Conservation (phyloP, 2,797 vertebrate species). For the Steatocranus sp. region DNA sequence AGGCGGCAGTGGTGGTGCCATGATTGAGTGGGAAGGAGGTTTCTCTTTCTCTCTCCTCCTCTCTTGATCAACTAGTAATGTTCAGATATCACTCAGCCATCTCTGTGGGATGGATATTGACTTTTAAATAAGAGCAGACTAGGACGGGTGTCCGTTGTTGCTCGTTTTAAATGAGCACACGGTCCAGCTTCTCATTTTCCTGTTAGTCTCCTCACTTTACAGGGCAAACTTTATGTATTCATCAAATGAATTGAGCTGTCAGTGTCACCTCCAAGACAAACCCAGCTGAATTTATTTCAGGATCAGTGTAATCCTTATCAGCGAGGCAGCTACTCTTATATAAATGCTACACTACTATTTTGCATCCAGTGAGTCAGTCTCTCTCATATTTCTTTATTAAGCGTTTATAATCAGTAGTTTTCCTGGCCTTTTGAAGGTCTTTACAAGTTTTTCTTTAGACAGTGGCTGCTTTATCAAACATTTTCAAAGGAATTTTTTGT, state of each 20-base stretch:
- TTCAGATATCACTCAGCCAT: not conserved
- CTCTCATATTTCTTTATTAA: not conserved
- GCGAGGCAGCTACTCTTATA: not conserved
- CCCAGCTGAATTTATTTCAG: not conserved
- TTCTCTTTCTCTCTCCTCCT: not conserved
- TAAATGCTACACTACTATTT: not conserved
- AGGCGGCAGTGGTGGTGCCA: not conserved
- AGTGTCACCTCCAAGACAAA: constrained; percentile 10
- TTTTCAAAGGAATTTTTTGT: not conserved
- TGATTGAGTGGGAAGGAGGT: constrained; percentile 8
- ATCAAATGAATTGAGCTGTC: constrained; percentile 17
- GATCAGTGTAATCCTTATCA: not conserved
- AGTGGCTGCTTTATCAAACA: not conserved
- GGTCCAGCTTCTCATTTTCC: not conserved
- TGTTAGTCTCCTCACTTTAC: not conserved
- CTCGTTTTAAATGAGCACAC: not conserved
- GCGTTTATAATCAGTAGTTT: rapidly evolving
- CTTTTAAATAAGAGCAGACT: constrained; percentile 22
- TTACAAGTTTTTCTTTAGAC: not conserved
- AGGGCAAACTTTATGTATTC: not conserved
- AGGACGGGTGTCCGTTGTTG: not conserved
- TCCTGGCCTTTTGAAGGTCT: not conserved
- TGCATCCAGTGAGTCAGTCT: not conserved
- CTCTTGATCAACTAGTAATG: not conserved
- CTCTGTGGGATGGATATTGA: constrained; percentile 15